Evolutionary conservation across 1,140 invertebrate genomes (phyloP).

Genomic region (Trichoplusia ni): DNA sequence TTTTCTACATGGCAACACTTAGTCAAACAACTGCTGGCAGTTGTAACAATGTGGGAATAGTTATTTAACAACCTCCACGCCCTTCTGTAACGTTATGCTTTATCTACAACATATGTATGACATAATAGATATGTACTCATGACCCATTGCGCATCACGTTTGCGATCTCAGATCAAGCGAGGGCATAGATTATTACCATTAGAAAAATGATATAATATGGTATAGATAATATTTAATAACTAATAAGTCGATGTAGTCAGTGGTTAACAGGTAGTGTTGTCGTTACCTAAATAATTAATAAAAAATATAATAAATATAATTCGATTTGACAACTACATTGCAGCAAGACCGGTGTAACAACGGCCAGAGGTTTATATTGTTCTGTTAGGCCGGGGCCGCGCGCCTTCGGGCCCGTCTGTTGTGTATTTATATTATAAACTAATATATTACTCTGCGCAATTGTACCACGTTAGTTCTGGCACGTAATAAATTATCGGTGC

Average conservation of each 20-base stretch:
- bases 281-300: conserved; percentile 63
- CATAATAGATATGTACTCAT: neutral
- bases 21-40: conserved; percentile 58
- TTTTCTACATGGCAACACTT: conserved; percentile 21
- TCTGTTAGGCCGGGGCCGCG: conserved; percentile 47
- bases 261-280: conserved; percentile 76
- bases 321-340: conserved; percentile 48
- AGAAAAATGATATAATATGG: conserved; percentile 65
- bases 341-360: conserved; percentile 45
- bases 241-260: conserved; percentile 75
- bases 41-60: conserved; percentile 34
- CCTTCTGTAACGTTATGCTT: conserved; percentile 26
- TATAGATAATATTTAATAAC: conserved; percentile 72
- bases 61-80: conserved; percentile 1
- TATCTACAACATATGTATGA: conserved; percentile 16
- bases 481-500: conserved; percentile 50
- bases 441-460: conserved; percentile 35
- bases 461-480: conserved; percentile 47
- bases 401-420: conserved; percentile 61
- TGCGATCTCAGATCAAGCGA: conserved; percentile 53
- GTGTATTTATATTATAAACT: conserved; percentile 61
- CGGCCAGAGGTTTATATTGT: conserved; percentile 43
- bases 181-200: conserved; percentile 63
- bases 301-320: conserved; percentile 39
- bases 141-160: neutral